A percentile compares a stretch with the other conserved stretches of the same genome.
phyloP scores from a whole-genome alignment of 2,113 vertebrate species.

The Pelmatolapia mariae region DNA sequence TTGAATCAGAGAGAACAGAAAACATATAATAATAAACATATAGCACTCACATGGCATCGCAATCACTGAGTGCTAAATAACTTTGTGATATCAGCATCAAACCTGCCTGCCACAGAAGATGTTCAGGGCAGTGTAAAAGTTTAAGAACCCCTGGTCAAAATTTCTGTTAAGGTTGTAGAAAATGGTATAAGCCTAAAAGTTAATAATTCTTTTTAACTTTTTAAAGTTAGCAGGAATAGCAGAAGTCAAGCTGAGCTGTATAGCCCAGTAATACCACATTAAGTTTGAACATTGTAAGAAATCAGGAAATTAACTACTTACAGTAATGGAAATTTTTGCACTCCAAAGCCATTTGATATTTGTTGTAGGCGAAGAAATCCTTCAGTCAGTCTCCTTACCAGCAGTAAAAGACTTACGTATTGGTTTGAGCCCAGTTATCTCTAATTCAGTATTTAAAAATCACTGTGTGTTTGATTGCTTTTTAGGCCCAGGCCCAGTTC shows the following conservation, averaged over 20 bases:
- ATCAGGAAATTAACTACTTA: background rate
- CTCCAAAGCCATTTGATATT: background rate
- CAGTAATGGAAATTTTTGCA: background rate
- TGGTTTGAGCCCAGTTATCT: background rate
- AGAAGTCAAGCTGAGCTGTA: background rate
- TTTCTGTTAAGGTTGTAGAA: background rate
- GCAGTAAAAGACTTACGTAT: background rate
- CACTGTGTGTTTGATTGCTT: background rate
- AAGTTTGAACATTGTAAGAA: background rate
- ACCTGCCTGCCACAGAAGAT: background rate
- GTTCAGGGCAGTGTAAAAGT: background rate
- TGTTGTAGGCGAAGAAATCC: background rate
- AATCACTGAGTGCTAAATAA: background rate
- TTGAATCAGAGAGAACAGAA: background rate
- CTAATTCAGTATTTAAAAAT: background rate
- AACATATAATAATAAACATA: background rate
- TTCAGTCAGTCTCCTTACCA: background rate
- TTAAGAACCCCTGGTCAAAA: background rate
- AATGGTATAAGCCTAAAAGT: background rate
- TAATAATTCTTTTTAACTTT: background rate
- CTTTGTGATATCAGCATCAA: background rate
- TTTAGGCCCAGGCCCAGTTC: slow-evolving; percentile 72
- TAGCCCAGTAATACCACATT: background rate
- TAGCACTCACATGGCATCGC: background rate
- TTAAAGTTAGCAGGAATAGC: background rate